These are phyloP conservation scores for Spodoptera frugiperda DNA, from an alignment of 1,140 invertebrate genomes.

Conservation along the genomic window DNA sequence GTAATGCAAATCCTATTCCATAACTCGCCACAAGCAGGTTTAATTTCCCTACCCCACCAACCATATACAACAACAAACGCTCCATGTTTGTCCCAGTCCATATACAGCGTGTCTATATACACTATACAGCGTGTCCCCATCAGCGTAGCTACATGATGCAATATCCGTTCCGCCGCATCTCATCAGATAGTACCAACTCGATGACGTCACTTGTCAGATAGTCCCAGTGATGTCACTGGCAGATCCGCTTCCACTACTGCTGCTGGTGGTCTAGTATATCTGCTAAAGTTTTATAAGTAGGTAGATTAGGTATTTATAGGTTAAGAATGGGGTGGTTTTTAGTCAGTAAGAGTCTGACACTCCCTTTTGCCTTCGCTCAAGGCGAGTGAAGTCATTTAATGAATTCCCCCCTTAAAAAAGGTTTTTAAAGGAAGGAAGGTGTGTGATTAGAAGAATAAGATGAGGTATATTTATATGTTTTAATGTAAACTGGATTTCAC, in stretches of 20 bases:
- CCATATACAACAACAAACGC: not conserved
- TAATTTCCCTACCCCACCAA: not conserved
- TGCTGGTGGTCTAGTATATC: not conserved
- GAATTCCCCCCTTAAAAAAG: no score
- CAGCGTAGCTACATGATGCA: constrained; percentile 16
- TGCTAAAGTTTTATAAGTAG: not conserved
- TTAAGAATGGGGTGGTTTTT: no score
- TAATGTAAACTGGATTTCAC: no score
- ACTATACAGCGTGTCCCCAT: not conserved
- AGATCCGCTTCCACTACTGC: not conserved
- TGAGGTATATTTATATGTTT: no score
- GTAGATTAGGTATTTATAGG: not conserved
- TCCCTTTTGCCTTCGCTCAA: no score
- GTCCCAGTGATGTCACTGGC: not conserved
- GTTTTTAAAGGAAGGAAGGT: no score
- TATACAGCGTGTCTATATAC: not conserved
- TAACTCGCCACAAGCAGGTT: no score
- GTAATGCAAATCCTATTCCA: not conserved
- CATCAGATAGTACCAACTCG: constrained; percentile 7
- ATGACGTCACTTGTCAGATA: constrained; percentile 16
- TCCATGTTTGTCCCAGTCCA: no score
- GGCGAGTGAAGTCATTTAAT: no score
- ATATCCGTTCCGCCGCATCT: constrained; percentile 19
- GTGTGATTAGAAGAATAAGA: no score
- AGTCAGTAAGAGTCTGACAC: no score